phyloP scores from a whole-genome alignment of 2,888 invertebrate genomes.

The Caenorhabditis plicata region DNA sequence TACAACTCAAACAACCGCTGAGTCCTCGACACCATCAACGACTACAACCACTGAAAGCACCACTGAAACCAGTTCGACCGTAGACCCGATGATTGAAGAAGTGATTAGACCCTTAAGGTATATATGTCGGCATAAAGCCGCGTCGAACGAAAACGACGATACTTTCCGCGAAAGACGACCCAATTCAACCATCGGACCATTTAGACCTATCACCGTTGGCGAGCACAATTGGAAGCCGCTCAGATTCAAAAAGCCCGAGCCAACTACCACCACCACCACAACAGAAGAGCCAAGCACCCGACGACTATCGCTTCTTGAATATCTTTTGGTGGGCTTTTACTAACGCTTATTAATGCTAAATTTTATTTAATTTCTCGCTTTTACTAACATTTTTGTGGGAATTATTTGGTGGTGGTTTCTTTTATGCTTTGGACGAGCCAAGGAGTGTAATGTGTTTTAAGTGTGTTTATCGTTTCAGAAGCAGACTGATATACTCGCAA shows the following conservation, averaged over 20 bases:
- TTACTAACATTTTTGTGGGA: constrained; percentile 7
- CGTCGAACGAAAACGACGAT: constrained; percentile 34
- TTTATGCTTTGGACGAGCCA: too few species aligned
- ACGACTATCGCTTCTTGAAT: constrained; percentile 39
- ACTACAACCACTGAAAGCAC: constrained; percentile 8
- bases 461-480: constrained; percentile 31
- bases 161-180: constrained; percentile 35
- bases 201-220: constrained; percentile 39
- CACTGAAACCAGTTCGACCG: constrained; percentile 7
- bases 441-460: too few species aligned
- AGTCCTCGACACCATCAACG: neutral
- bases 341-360: constrained; percentile 3
- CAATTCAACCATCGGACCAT: constrained; percentile 41
- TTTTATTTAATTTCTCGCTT: constrained; percentile 7
- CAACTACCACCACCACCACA: constrained; percentile 5
- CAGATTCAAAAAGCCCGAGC: constrained; percentile 30
- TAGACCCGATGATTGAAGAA: constrained; percentile 8
- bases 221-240: constrained; percentile 35
- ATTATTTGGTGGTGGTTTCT: neutral
- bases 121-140: constrained; percentile 42
- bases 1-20: neutral
- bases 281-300: neutral
- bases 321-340: constrained; percentile 44
- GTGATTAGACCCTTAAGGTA: constrained; percentile 32
- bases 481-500: constrained; percentile 31